Evolutionary conservation across 2,113 vertebrate species (phyloP).

Genomic region (Rhipidura dahli): DNA sequence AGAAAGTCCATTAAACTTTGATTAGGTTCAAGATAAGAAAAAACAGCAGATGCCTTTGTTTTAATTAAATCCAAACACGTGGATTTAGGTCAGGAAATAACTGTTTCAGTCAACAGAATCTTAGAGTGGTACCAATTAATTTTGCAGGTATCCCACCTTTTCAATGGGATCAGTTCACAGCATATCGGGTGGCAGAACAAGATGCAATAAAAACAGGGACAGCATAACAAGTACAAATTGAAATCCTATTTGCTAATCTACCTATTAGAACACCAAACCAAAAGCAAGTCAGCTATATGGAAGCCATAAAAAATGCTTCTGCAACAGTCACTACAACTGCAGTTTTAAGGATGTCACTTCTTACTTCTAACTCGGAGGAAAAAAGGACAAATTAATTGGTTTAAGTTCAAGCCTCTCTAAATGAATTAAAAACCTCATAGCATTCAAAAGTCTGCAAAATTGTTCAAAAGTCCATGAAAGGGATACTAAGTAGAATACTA

Average conservation of each 20-base stretch:
- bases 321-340: not conserved
- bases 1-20: not conserved
- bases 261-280: not conserved
- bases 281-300: not conserved
- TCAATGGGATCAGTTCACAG: not conserved
- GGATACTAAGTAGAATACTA: not conserved
- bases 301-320: not conserved
- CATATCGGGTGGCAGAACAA: not conserved
- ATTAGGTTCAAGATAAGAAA: not conserved
- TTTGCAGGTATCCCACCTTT: not conserved
- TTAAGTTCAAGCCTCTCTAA: not conserved
- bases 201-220: not conserved
- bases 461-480: not conserved
- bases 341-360: not conserved
- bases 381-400: not conserved
- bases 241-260: not conserved
- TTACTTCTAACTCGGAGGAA: not conserved
- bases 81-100: not conserved
- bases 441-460: not conserved
- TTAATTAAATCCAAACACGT: slow-evolving; percentile 21
- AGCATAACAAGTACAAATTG: not conserved
- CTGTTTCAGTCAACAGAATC: not conserved
- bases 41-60: not conserved
- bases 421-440: not conserved
- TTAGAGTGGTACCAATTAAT: not conserved